Evolutionary conservation across 2,113 vertebrate species (phyloP), one percentile per base, ranked within the genome.

Genomic region (Cinclus mexicanus): DNA sequence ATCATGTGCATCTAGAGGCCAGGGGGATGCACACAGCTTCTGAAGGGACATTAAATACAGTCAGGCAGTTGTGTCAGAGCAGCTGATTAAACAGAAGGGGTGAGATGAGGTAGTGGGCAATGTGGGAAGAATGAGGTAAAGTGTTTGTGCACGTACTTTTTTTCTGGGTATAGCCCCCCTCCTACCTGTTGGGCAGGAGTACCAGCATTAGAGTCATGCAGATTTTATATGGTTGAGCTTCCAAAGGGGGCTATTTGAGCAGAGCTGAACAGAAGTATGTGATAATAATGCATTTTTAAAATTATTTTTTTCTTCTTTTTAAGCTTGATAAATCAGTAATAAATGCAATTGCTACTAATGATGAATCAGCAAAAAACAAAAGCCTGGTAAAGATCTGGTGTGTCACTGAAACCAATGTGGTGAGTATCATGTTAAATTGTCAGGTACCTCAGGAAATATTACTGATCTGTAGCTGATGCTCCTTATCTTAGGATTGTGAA

Each of bases 261-360:
- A 80, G 16, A 77, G 26, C 10, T 88, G 69, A 82, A 63, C 12
- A 85, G 41, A 87, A 75, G 3, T 24, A 17, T 55, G 18, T 53
- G 63, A 29, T 49, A 20, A 46, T 87, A 83, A 93, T 20, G 8
- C 0, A 16, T 46, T 50, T n/a, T 21, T 0, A 2, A 47, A 63
- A 35, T 41, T 39, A 2, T 19, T 52, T 69, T 46, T 14, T 47
- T 20, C 20, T 49, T 26, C 33, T 91, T 94, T 94, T 84, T 11
- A 74, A 99, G 99, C 97, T 99, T 96, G 99, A 99, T 97, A 99
- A 99, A 92, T 97, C 98, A 18, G 98, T 99, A 23, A 99, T 99
- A 96, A 98, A 89, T 12, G 98, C 80, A 59, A 99, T 99, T 33
- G 99, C 99, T 55, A 98, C 96, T 5, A 98, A 98, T 3, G 95